Evolutionary conservation across 2,888 invertebrate species (phyloP), one percentile per base, ranked within the genome.

Genomic region (Caenorhabditis parvicauda): DNA sequence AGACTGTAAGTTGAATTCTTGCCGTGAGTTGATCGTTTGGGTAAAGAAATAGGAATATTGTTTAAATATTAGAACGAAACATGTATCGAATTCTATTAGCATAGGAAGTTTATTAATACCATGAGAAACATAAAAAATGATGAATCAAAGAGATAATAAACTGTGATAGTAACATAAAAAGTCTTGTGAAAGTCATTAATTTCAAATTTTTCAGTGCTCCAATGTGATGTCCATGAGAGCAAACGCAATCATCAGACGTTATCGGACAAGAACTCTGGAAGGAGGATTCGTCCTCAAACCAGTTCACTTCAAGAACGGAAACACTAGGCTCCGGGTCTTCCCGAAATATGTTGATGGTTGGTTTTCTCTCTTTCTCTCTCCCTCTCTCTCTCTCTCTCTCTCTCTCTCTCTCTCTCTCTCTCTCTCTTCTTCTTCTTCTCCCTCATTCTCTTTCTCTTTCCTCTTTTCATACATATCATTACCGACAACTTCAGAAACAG

Each of bases 171-270:
- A 14, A 14, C 14, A 32, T 32, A 12, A 12, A 14, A 32, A 32
- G 35, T 32, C 35, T 12, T n/a, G n/a, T n/a, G n/a, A n/a, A n/a
- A n/a, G n/a, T n/a, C 35, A 32, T 32, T 14, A 39, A 9, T 21
- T 5, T 39, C 6, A 14, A 7, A 12, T 24, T 21, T 64, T 74
- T 41, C 51, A 75, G 72, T 79, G 79, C 59, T 63, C 75, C 4
- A 79, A 79, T 56, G 79, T 79, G 55, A 79, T 79, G 79, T 71
- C 72, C 21, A 77, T 79, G 77, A 62, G 79, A 22, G 79, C 79
- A 24, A 79, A 80, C 51, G 79, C 79, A 5, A 79, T 79, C 58
- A 79, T 79, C 47, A 57, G 79, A 9, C 70, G 79, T 32, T 79
- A 79, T 53, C 70, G 79, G 21, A 75, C 76, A 7, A 59, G 79